Conservation (phyloP, 2,797 vertebrate genomes). For the Lithobates sylvaticus region DNA sequence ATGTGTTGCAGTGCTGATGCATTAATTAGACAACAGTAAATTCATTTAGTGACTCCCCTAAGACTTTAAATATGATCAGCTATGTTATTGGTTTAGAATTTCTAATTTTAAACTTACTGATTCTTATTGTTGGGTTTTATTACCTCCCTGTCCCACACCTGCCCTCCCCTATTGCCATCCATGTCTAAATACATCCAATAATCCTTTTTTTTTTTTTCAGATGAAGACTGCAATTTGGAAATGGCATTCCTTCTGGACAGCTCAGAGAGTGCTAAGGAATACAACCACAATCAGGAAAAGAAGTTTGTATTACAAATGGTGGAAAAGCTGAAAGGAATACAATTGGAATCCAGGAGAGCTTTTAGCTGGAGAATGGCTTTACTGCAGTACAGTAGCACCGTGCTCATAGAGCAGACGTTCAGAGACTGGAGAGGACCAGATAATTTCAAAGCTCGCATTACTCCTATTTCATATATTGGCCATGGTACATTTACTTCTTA, state of each 20-base stretch:
- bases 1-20: no score
- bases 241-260: slow-evolving; percentile 91
- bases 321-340: slow-evolving; percentile 81
- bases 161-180: no score
- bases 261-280: slow-evolving; percentile 88
- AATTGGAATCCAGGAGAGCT: slow-evolving; percentile 77
- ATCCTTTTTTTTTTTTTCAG: slow-evolving; percentile 68
- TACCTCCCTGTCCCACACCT: no score
- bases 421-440: slow-evolving; percentile 85
- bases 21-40: no score
- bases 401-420: slow-evolving; percentile 87
- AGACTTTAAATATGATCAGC: no score
- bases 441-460: slow-evolving; percentile 81
- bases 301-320: slow-evolving; percentile 82
- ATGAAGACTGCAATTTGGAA: slow-evolving; percentile 89
- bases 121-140: no score
- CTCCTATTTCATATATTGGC: slow-evolving; percentile 85
- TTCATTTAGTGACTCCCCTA: no score
- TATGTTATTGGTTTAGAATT: no score
- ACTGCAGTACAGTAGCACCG: slow-evolving; percentile 92
- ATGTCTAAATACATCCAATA: neutral
- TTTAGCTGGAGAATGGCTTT: slow-evolving; percentile 85
- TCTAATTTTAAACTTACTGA: no score
- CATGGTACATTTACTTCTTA: slow-evolving; percentile 93
- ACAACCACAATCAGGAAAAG: slow-evolving; percentile 88